Base-by-base conservation (phyloP, 2,113 vertebrate species). In the Kryptolebias marmoratus region DNA sequence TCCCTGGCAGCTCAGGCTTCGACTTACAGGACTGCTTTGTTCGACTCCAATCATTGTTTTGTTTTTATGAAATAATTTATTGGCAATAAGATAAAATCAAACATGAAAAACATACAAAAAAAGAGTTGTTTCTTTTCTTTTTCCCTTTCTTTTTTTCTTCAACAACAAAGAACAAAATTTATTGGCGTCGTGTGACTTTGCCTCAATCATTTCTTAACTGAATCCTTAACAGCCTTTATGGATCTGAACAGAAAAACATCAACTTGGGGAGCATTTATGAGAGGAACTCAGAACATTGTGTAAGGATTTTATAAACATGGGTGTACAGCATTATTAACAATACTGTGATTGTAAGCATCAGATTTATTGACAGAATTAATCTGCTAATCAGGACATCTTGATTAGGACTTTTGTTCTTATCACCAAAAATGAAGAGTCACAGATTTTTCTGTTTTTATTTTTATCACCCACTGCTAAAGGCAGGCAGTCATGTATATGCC, bases 191-290 rank as follows among this genome's bases (percentile, higher is more conserved):
- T 5, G 12, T 48, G 15, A 48, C 15, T 13, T 48, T 48, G 3
- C 14, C 5, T 48, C 47, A 15, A 2, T 15, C 5, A 3, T 48
- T 45, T 45, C 12, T 45, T 45, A 45, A 7, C 44, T 45, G 44
- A 45, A 13, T 0, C 9, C 56, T 11, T 31, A 68, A 14, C 4
- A 27, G 64, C 28, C 6, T 78, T 64, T 14, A 52, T 22, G 59
- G 64, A 49, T 5, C 68, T 12, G 58, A 70, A 64, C 84, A 80
- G 77, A 53, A 31, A 73, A 42, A 9, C 5, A 22, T 59, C 57
- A 48, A 27, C 49, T 67, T 67, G 32, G 32, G 32, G 32, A 36
- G 32, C 3, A 36, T 67, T 64, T 82, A 22, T 22, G 53, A 47
- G 63, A 73, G 49, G 67, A 63, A 61, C 63, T 62, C 42, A 57